Evolutionary conservation across 2,797 vertebrate genomes (phyloP), one percentile per base, ranked within the genome.

Genomic region (Knipowitschia caucasica): DNA sequence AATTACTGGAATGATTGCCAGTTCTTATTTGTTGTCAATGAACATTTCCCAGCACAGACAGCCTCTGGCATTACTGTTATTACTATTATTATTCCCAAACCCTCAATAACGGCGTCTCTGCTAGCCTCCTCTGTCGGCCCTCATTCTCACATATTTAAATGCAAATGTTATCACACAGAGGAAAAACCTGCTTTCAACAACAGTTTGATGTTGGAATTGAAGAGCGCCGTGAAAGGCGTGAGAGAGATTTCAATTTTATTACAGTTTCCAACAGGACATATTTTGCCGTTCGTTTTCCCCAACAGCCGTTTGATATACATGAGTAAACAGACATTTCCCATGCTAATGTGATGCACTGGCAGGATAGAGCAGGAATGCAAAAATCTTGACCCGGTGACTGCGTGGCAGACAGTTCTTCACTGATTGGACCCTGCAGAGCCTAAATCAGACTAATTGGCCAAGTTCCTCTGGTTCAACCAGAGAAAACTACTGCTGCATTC

Each of bases 401-500:
- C 67, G 71, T 65, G 75, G 66, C 68, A 70, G 62, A 59, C 57
- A 31, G 25, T 39, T 53, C 14, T 11, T 64, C 58, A 29, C 57
- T 85, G 75, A 87, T 85, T 86, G 77, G 80, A 76, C 67, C 57
- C 62, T 58, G 60, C 23, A 40, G 62, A 42, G 53, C 63, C 69
- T 64, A 50, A 80, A 60, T 78, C 72, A 25, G 71, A 63, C 42
- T 85, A 87, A 87, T 86, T 86, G 83, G 69, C 78, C 18, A 10
- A 53, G 50, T 66, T 56, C 74, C 50, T 57, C 50, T 35, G 70
- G 64, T 47, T 43, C 61, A 68, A 59, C 53, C 39, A 60, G 56
- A 70, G 24, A 71, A 44, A 6, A 30, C 38, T 15, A 43, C 35
- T 11, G 71, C 2, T 15, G 70, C 2, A 6, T 18, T 5, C 35